phyloP scores from a whole-genome alignment of 2,797 vertebrate genomes.

The Pantherophis alleghaniensis region DNA sequence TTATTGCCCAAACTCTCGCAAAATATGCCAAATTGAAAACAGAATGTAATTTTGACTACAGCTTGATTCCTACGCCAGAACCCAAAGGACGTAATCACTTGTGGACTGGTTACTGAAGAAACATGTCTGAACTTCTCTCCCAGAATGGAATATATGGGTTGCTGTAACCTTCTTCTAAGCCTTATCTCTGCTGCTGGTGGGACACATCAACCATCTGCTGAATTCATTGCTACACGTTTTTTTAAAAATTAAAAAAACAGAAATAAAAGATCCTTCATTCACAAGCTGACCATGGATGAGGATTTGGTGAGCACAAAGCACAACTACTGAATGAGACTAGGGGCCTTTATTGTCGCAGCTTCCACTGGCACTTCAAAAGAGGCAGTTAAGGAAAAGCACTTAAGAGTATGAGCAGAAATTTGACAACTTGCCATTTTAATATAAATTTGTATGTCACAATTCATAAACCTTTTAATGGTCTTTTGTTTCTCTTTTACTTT shows the following conservation, averaged over 20 bases:
- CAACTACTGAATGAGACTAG: neutral
- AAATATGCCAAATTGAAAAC: slow-evolving; percentile 21
- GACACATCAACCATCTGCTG: neutral
- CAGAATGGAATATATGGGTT: neutral
- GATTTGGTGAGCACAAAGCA: neutral
- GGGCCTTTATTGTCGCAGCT: neutral
- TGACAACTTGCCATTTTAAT: neutral
- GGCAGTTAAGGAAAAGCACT: neutral
- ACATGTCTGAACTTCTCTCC: neutral
- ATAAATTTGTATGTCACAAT: neutral
- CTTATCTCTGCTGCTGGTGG: neutral
- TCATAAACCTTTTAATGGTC: neutral
- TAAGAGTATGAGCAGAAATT: neutral
- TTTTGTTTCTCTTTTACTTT: neutral
- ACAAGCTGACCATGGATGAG: neutral
- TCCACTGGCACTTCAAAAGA: neutral
- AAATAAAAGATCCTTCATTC: neutral
- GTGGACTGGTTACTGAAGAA: neutral
- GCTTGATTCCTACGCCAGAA: neutral
- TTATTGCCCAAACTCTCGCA: neutral
- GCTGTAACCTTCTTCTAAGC: neutral
- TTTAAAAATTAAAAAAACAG: neutral
- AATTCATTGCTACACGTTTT: neutral
- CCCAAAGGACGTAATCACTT: neutral
- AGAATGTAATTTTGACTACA: neutral